Percentiles rank a stretch among this genome's conserved stretches.
These are phyloP conservation scores for Andrena praecox DNA, from an alignment of 2,888 invertebrate species.

Conservation along the genomic window DNA sequence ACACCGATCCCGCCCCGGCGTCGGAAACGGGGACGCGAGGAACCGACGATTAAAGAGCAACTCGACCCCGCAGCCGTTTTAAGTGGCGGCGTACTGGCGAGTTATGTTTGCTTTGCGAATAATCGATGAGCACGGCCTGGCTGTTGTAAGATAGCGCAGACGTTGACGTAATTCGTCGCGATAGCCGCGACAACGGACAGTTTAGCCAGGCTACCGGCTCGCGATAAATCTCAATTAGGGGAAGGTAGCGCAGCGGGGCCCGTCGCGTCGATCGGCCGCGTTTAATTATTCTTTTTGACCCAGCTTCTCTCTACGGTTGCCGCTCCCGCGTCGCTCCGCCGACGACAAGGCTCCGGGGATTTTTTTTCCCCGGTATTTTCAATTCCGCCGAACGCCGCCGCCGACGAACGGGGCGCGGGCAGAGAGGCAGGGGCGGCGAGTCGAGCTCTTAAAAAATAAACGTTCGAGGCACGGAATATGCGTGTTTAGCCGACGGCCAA, in stretches of 20 bases:
- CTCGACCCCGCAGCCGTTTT: no score
- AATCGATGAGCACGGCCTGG: slow-evolving; percentile 10
- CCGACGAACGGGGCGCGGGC: background rate
- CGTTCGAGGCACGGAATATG: background rate
- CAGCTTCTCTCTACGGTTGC: slow-evolving; percentile 6
- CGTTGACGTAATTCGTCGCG: slow-evolving; percentile 27
- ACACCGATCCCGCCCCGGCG: background rate
- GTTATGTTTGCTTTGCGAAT: slow-evolving; percentile 19
- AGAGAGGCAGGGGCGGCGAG: no score
- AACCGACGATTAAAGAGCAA: background rate
- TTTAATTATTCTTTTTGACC: slow-evolving; percentile 52
- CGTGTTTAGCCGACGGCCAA: slow-evolving; percentile 42
- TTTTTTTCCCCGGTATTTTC: slow-evolving; percentile 33
- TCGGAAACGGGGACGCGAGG: no score
- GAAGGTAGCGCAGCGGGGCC: slow-evolving; percentile 5
- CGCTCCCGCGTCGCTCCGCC: background rate
- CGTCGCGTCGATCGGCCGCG: slow-evolving; percentile 22
- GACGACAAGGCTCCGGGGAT: background rate
- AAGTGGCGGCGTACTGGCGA: background rate
- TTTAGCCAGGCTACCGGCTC: slow-evolving; percentile 11
- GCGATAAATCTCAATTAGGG: slow-evolving; percentile 52
- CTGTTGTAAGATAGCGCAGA: slow-evolving; percentile 7
- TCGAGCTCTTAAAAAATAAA: slow-evolving; percentile 5
- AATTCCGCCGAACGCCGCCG: slow-evolving; percentile 1
- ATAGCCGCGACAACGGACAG: slow-evolving; percentile 31